phyloP scores from a whole-genome alignment of 30 jellyfish, hydroid and myxozoan genomes.

The Nemopilema nomurai region DNA sequence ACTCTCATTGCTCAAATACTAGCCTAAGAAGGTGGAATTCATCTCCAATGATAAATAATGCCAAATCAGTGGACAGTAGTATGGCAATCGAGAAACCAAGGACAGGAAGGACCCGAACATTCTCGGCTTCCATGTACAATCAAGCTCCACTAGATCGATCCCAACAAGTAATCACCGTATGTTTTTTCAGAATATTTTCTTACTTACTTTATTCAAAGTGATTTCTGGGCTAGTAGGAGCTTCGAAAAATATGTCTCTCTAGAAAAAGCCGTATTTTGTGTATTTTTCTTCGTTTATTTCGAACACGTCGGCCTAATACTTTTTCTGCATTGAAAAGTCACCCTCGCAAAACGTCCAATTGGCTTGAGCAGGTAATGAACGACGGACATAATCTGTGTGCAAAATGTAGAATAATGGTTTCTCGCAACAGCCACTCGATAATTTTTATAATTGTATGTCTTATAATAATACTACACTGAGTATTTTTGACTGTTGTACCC shows the following conservation, averaged over 20 bases:
- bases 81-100: conserved; percentile 48
- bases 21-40: conserved; percentile 72
- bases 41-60: conserved; percentile 72
- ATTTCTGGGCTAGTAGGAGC: not conserved
- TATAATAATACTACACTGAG: no score
- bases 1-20: conserved; percentile 18
- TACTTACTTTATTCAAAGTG: not conserved
- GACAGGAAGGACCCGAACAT: conserved; percentile 70
- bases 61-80: not conserved
- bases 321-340: not conserved
- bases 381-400: not conserved
- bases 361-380: not conserved
- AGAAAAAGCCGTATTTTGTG: not conserved
- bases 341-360: not conserved
- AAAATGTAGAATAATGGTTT: not conserved
- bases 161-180: conserved; percentile 28
- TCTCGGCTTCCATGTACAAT: conserved; percentile 73
- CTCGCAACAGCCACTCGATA: no score
- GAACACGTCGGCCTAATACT: not conserved
- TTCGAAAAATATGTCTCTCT: not conserved
- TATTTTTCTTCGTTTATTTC: not conserved
- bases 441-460: no score
- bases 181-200: not conserved
- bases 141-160: conserved; percentile 15
- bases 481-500: no score